Evolutionary conservation across 2,888 invertebrate genomes (phyloP).

Genomic region (Tolmerus cingulatus): DNA sequence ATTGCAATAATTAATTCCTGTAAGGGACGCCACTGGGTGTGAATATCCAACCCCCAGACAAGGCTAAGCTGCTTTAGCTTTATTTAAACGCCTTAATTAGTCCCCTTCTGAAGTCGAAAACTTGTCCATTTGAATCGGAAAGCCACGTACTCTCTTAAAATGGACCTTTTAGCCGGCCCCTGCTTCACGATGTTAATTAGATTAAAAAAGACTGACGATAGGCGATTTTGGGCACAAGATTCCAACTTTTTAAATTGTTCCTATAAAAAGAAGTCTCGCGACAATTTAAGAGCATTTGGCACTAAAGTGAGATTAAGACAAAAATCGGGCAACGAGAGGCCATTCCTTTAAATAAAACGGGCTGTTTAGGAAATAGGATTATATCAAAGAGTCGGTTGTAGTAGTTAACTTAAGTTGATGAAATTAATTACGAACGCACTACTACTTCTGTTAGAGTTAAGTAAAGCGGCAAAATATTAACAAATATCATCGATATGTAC

Average conservation of each 20-base stretch:
- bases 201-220: neutral
- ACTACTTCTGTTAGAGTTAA: too few species aligned
- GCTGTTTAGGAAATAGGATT: neutral
- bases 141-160: neutral
- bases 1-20: neutral
- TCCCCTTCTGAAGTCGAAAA: neutral
- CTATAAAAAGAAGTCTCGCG: neutral
- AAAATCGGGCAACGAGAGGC: neutral
- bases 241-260: neutral
- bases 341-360: neutral
- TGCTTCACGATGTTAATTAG: neutral
- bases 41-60: neutral
- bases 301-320: neutral
- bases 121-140: neutral
- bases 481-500: too few species aligned
- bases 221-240: neutral
- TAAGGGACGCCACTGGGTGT: neutral
- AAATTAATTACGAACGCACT: neutral
- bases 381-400: neutral
- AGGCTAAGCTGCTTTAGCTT: neutral
- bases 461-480: too few species aligned
- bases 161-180: neutral
- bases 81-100: neutral
- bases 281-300: neutral
- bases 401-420: neutral